phyloP scores from a whole-genome alignment of 30 jellyfish, hydroid and myxozoan species.

The Rhopilema esculentum region DNA sequence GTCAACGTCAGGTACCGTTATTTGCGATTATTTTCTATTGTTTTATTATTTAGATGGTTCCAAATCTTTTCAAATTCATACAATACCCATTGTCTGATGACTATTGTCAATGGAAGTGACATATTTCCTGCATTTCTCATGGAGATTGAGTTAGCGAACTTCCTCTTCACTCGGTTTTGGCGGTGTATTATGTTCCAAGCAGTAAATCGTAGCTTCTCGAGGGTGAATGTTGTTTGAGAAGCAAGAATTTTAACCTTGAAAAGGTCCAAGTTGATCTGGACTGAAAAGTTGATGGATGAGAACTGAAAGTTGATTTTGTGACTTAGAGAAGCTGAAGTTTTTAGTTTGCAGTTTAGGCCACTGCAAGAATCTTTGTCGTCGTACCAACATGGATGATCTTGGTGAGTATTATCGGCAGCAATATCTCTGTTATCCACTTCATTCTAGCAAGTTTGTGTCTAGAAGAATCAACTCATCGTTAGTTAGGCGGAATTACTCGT shows the following conservation, averaged over 20 bases:
- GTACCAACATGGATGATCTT: slow-evolving; percentile 36
- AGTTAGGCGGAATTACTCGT: too few species aligned
- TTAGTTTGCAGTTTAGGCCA: neutral
- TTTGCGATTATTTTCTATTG: neutral
- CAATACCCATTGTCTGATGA: neutral
- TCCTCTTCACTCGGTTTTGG: slow-evolving; percentile 31
- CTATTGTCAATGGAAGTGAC: slow-evolving; percentile 28
- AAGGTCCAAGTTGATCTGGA: neutral
- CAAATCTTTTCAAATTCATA: neutral
- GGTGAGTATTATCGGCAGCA: slow-evolving; percentile 7
- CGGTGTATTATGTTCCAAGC: neutral
- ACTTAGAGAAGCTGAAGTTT: too few species aligned
- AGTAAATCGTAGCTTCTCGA: neutral
- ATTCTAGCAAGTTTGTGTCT: neutral
- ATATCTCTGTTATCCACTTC: neutral
- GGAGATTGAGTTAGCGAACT: slow-evolving; percentile 19
- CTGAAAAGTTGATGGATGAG: neutral
- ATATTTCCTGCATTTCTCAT: slow-evolving; percentile 27
- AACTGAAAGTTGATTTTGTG: neutral
- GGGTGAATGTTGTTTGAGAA: neutral
- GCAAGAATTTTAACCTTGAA: neutral
- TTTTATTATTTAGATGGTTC: neutral
- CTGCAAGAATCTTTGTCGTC: neutral
- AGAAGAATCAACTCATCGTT: too few species aligned
- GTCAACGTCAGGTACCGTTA: neutral